phyloP scores from a whole-genome alignment of 2,888 invertebrate species.

The Hybos culiciformis region DNA sequence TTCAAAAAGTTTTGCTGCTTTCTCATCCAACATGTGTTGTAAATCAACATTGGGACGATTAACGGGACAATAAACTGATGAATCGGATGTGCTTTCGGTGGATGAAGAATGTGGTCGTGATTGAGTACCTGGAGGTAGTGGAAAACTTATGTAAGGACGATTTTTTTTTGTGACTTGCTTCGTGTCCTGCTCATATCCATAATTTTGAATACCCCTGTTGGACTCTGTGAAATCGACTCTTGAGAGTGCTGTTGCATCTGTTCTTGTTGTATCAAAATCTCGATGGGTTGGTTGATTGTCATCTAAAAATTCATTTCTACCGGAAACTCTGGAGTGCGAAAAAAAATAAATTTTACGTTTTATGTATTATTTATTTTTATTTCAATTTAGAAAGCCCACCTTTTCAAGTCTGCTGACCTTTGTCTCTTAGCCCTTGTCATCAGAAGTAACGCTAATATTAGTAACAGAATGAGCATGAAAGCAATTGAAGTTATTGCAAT shows the following conservation, averaged over 20 bases:
- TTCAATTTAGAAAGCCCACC: slow-evolving; percentile 17
- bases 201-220: slow-evolving; percentile 24
- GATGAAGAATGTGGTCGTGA: slow-evolving; percentile 27
- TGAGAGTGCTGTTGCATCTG: no score
- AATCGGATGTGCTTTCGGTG: slow-evolving; percentile 33
- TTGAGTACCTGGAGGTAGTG: slow-evolving; percentile 16
- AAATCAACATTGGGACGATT: slow-evolving; percentile 30
- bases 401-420: slow-evolving; percentile 23
- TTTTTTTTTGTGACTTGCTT: slow-evolving; percentile 17
- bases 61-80: slow-evolving; percentile 34
- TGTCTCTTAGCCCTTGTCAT: slow-evolving; percentile 27
- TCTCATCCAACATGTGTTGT: slow-evolving; percentile 30
- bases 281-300: background rate
- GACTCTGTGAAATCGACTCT: no score
- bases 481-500: slow-evolving; percentile 28
- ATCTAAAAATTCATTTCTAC: slow-evolving; percentile 9
- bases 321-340: slow-evolving; percentile 8
- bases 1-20: slow-evolving; percentile 28
- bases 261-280: background rate
- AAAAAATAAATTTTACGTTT: background rate
- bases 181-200: slow-evolving; percentile 26
- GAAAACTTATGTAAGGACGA: slow-evolving; percentile 19
- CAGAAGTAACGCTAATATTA: slow-evolving; percentile 28
- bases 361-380: background rate
- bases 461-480: slow-evolving; percentile 27